Base-by-base conservation (phyloP, 1,140 invertebrate species). In the Habropoda laboriosa region DNA sequence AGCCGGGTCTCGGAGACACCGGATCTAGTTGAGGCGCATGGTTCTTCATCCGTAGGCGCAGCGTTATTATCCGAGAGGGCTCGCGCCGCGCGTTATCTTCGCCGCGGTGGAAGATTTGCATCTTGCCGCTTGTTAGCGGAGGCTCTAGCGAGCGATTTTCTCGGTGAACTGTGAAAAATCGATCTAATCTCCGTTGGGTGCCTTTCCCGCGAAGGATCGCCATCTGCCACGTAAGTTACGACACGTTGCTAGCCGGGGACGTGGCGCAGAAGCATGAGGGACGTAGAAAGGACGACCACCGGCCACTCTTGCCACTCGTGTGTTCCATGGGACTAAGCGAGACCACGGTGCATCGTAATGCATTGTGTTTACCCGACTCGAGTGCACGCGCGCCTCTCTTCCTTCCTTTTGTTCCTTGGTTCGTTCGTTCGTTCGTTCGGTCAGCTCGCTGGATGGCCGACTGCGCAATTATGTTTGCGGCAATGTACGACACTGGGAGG, bases 61-160 rank as follows among this genome's bases (percentile, higher is more conserved):
- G 51, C 16, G 27, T 24, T 61, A 27, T 47, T 24, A 4, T 49
- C 60, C 13, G 27, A 13, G 24, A 18, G 35, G 35, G 27, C 64
- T 7, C 27, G 24, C 2, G 47, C 21, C 38, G 49, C 49, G 63
- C 51, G 74, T 76, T 68, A 71, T 79, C 79, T 53, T n/a, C n/a
- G 61, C 38, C 63, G 67, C 53, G 53, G 61, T 45, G 42, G 21
- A 4, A 71, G 89, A 90, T 90, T 90, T 88, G 89, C 88, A 89
- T 90, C 89, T n/a, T 89, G 88, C 85, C 83, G 89, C 89, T 90
- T 90, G 89, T 90, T 90, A 89, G 87, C 53, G 80, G 76, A 13
- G n/a, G 68, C 32, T 27, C 58, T 42, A 68, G 71, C 83, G 82
- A 80, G 76, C 85, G 83, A 88, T 89, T 89, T 89, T 87, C 88